Evolutionary conservation across 2,888 invertebrate species (phyloP).

Genomic region (Camptogramma bilineatum): DNA sequence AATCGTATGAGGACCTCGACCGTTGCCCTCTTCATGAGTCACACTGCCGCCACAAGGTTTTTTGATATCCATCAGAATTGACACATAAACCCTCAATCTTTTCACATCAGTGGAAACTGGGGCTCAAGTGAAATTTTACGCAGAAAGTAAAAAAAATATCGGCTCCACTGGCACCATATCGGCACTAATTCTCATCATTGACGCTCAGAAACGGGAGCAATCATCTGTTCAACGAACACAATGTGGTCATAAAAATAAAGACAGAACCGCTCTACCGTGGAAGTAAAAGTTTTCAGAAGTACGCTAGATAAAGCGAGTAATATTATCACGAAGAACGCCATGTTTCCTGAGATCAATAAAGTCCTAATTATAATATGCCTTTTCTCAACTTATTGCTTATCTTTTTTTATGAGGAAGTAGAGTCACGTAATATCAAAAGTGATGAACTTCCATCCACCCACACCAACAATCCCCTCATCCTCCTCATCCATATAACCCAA

Average conservation of each 20-base stretch:
- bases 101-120: slow-evolving; percentile 23
- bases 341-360: too few species aligned
- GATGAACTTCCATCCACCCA: too few species aligned
- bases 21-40: background rate
- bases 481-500: too few species aligned
- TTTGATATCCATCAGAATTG: background rate
- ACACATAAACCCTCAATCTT: slow-evolving; percentile 9
- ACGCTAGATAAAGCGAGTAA: background rate
- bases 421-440: too few species aligned
- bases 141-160: slow-evolving; percentile 22
- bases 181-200: slow-evolving; percentile 25
- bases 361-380: background rate
- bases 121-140: slow-evolving; percentile 27
- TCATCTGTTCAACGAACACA: slow-evolving; percentile 14
- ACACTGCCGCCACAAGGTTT: background rate
- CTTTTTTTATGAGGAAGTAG: background rate
- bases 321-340: too few species aligned
- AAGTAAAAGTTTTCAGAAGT: background rate
- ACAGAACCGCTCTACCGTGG: background rate
- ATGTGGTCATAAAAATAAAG: slow-evolving; percentile 14
- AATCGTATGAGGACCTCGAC: background rate
- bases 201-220: slow-evolving; percentile 25
- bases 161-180: slow-evolving; percentile 14
- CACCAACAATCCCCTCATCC: too few species aligned
- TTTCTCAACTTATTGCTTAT: background rate